Conservation (phyloP, 2,113 vertebrate genomes). For the Emydura subglobosa region DNA sequence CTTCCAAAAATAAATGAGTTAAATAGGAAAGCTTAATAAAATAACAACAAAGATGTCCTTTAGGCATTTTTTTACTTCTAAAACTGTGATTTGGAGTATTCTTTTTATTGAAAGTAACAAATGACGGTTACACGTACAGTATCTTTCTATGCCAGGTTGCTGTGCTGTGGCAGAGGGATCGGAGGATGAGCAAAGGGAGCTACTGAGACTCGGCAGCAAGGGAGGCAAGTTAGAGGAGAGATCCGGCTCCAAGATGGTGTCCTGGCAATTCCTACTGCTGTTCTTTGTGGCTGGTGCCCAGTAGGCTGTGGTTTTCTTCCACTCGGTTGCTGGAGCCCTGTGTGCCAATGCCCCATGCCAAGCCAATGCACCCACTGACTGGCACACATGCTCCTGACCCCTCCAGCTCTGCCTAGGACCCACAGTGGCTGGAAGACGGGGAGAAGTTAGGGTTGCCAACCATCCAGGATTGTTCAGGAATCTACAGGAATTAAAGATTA, state of each 20-base stretch:
- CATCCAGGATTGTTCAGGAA: too few relatives aligned
- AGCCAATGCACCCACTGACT: neutral
- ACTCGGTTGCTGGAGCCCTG: neutral
- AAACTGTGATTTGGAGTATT: neutral
- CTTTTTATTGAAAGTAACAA: constrained; percentile 22
- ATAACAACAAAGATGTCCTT: neutral
- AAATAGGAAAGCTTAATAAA: neutral
- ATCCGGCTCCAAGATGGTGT: neutral
- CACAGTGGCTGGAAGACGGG: neutral
- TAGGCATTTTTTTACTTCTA: neutral
- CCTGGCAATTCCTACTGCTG: neutral
- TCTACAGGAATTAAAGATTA: too few relatives aligned
- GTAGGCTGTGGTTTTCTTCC: neutral
- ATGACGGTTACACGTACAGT: neutral
- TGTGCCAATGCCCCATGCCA: neutral
- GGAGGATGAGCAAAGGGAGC: neutral
- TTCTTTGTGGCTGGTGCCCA: neutral
- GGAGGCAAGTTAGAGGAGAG: neutral
- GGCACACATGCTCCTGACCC: neutral
- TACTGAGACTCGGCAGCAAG: neutral
- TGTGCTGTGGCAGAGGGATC: neutral
- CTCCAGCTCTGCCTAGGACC: neutral
- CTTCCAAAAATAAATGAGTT: neutral
- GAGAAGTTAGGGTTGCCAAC: neutral
- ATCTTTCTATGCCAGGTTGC: neutral